phyloP scores from a whole-genome alignment of 2,888 invertebrate species.

The Spodoptera exigua region DNA sequence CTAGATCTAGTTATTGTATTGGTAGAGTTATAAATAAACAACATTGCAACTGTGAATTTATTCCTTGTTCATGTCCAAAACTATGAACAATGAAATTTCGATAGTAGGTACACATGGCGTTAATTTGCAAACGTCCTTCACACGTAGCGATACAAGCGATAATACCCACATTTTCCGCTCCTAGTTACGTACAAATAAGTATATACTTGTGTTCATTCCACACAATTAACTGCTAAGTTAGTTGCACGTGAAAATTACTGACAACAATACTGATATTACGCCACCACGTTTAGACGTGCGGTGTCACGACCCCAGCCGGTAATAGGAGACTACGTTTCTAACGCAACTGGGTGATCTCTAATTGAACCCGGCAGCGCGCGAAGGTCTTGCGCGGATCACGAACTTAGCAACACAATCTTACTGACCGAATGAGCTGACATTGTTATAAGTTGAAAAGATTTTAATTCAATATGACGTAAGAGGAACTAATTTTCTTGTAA shows the following conservation, averaged over 20 bases:
- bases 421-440: conserved; percentile 60
- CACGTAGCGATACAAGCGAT: conserved; percentile 70
- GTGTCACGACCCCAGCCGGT: conserved; percentile 77
- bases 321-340: conserved; percentile 73
- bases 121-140: conserved; percentile 69
- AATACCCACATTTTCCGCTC: conserved; percentile 74
- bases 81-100: conserved; percentile 54
- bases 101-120: conserved; percentile 53
- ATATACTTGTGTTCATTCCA: conserved; percentile 66
- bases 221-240: conserved; percentile 73
- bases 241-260: conserved; percentile 76
- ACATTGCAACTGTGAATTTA: conserved; percentile 14
- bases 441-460: conserved; percentile 40
- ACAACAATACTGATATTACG: conserved; percentile 77
- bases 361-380: conserved; percentile 78
- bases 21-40: conserved; percentile 4
- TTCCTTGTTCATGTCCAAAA: conserved; percentile 27
- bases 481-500: conserved; percentile 19
- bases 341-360: conserved; percentile 78
- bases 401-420: conserved; percentile 58
- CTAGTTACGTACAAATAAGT: conserved; percentile 61
- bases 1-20: conserved; percentile 3
- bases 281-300: conserved; percentile 74
- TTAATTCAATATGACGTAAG: conserved; percentile 22
- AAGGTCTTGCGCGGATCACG: conserved; percentile 72